These are phyloP conservation scores for Candoia aspera DNA, from an alignment of 2,113 vertebrate species.

Conservation along the genomic window DNA sequence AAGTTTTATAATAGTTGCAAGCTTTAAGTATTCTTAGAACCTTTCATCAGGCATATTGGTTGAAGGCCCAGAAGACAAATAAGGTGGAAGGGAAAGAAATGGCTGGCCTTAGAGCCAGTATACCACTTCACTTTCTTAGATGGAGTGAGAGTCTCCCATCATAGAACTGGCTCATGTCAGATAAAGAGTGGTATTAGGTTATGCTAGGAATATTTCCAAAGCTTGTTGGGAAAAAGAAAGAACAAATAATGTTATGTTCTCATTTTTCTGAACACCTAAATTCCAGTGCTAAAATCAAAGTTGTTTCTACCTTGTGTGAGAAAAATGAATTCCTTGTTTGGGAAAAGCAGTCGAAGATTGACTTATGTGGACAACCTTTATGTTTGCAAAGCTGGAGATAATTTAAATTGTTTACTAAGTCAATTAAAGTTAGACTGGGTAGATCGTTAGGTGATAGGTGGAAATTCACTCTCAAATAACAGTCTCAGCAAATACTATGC, in stretches of 20 bases:
- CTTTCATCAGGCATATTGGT: background rate
- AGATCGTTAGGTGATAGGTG: background rate
- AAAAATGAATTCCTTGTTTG: background rate
- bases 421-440: background rate
- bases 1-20: background rate
- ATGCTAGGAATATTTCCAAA: background rate
- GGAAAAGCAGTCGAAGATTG: background rate
- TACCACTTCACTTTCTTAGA: background rate
- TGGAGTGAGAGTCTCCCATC: background rate
- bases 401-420: background rate
- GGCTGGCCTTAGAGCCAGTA: background rate
- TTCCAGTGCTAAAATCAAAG: background rate
- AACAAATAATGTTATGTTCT: background rate
- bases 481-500: background rate
- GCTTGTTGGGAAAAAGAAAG: background rate
- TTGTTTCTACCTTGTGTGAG: background rate
- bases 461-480: background rate
- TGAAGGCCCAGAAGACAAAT: background rate
- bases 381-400: background rate
- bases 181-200: background rate
- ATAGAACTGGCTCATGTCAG: background rate
- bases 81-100: background rate
- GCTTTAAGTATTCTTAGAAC: background rate
- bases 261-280: background rate
- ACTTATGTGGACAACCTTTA: background rate